Conservation (phyloP, 2,888 invertebrate species). For the Spodoptera littoralis region DNA sequence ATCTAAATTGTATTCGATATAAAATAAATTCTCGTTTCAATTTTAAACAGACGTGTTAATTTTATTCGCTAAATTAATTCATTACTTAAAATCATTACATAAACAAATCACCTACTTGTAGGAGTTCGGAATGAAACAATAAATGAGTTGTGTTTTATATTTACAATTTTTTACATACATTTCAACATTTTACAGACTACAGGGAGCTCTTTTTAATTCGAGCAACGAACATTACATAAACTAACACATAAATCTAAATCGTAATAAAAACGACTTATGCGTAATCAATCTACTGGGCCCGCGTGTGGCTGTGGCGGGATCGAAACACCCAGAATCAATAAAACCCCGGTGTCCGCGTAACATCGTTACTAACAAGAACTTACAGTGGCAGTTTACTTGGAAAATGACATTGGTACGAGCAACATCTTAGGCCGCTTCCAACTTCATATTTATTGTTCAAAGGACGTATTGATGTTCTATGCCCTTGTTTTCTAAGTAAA, state of each 20-base stretch:
- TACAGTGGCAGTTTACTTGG: constrained; percentile 80
- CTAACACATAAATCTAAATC: constrained; percentile 88
- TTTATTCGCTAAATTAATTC: too few species aligned
- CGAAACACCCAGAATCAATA: constrained; percentile 86
- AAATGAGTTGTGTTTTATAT: constrained; percentile 84
- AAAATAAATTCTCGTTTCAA: too few species aligned
- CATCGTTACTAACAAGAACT: constrained; percentile 69
- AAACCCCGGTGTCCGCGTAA: constrained; percentile 80
- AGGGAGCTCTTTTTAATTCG: constrained; percentile 89
- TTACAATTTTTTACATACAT: constrained; percentile 88
- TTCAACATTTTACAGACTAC: constrained; percentile 89
- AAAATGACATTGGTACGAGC: constrained; percentile 77
- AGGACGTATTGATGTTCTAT: constrained; percentile 81
- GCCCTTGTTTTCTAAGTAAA: constrained; percentile 70
- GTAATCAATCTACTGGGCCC: constrained; percentile 84
- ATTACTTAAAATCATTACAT: constrained; percentile 2
- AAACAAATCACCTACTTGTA: constrained; percentile 17
- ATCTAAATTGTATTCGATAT: too few species aligned
- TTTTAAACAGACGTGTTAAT: too few species aligned
- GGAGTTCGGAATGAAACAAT: constrained; percentile 78
- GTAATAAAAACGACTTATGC: constrained; percentile 86
- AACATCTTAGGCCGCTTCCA: constrained; percentile 84
- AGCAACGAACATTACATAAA: constrained; percentile 89
- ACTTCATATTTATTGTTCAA: constrained; percentile 78
- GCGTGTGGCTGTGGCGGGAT: constrained; percentile 73